These are phyloP conservation scores for Holothuria glaberrima DNA, from an alignment of 35 echinoderm and acorn worm species.

Conservation along the genomic window DNA sequence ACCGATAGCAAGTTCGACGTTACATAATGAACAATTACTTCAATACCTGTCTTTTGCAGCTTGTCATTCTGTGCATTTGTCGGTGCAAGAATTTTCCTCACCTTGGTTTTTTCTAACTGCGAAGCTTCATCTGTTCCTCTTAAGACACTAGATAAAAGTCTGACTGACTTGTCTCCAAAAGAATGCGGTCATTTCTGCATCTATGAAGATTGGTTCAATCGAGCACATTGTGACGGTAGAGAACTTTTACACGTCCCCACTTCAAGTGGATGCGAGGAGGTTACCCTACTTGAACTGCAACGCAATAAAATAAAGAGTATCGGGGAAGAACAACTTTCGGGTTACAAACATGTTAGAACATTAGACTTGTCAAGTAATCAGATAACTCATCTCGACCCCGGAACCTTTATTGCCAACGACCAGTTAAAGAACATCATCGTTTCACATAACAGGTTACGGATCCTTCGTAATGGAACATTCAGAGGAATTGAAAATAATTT, in stretches of 20 bases:
- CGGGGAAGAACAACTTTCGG: not conserved
- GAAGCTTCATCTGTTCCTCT: no score
- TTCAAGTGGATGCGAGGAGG: not conserved
- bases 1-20: no score
- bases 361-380: not conserved
- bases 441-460: not conserved
- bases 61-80: no score
- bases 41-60: no score
- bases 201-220: slow-evolving; percentile 13
- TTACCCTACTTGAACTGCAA: not conserved
- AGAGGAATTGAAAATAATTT: not conserved
- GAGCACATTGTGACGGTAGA: not conserved
- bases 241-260: not conserved
- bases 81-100: no score
- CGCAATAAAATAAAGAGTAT: not conserved
- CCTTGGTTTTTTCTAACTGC: no score
- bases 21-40: no score
- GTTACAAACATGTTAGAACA: not conserved
- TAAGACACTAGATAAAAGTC: no score
- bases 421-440: not conserved
- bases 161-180: no score
- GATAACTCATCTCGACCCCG: not conserved
- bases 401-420: not conserved
- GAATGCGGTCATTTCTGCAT: not conserved
- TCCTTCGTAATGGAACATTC: not conserved